Conservation (phyloP, 1,140 invertebrate species). For the Stegodyphus dumicola region DNA sequence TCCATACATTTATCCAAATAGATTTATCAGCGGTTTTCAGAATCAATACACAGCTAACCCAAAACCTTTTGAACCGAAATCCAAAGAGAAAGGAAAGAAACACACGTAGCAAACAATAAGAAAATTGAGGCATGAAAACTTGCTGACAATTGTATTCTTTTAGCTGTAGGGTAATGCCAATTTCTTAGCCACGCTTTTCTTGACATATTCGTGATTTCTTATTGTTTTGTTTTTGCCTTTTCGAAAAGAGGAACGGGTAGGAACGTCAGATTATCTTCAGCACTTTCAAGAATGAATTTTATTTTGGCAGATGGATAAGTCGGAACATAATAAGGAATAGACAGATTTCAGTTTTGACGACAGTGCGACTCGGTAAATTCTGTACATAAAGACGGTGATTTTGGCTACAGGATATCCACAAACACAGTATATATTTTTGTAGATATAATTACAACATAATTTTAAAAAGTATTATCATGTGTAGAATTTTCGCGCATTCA, state of each 20-base stretch:
- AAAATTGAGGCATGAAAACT: constrained; percentile 24
- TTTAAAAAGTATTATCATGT: too few relatives aligned
- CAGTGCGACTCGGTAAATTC: too few relatives aligned
- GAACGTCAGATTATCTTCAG: too few relatives aligned
- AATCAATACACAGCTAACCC: constrained; percentile 20
- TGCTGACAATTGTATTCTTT: constrained; percentile 43
- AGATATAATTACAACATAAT: too few relatives aligned
- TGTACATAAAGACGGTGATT: neutral
- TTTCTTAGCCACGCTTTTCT: constrained; percentile 10
- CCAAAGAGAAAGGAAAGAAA: constrained; percentile 11
- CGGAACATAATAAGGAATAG: neutral
- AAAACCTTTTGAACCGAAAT: neutral
- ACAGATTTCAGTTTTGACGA: too few relatives aligned
- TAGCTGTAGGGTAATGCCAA: constrained; percentile 17
- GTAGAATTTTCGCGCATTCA: too few relatives aligned
- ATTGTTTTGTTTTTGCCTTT: constrained; percentile 3
- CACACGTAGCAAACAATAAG: constrained; percentile 14
- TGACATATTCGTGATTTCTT: constrained; percentile 8
- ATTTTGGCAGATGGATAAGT: neutral
- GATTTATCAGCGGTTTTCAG: constrained; percentile 45
- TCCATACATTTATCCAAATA: constrained; percentile 43
- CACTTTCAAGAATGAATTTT: neutral
- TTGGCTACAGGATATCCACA: too few relatives aligned
- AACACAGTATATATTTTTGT: too few relatives aligned
- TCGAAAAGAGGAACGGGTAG: too few relatives aligned